A percentile compares a stretch with the other conserved stretches of the same genome.
These are phyloP conservation scores for Yponomeuta cagnagella DNA, from an alignment of 2,888 invertebrate species.

Conservation along the genomic window DNA sequence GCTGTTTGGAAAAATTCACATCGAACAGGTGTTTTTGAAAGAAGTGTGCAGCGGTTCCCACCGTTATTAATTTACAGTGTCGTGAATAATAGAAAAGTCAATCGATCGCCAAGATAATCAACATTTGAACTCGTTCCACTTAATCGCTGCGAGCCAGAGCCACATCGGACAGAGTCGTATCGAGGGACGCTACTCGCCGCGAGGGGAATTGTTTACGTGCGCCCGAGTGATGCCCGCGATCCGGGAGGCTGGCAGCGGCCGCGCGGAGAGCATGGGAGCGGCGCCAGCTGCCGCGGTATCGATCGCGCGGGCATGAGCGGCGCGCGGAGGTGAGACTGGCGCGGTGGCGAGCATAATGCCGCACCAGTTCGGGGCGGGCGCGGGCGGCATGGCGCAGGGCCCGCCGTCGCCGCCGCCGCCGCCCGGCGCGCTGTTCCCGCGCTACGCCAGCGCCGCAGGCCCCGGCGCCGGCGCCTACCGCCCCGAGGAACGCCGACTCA, in stretches of 20 bases:
- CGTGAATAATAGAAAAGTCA: slow-evolving; percentile 70
- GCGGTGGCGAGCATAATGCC: slow-evolving; percentile 79
- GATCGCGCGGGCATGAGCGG: slow-evolving; percentile 41
- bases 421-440: slow-evolving; percentile 77
- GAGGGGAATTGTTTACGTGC: slow-evolving; percentile 18
- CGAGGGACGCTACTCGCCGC: slow-evolving; percentile 33
- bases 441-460: slow-evolving; percentile 76
- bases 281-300: slow-evolving; percentile 27
- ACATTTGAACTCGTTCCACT: slow-evolving; percentile 1
- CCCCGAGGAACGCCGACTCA: slow-evolving; percentile 88
- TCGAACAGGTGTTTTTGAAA: slow-evolving; percentile 88
- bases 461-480: slow-evolving; percentile 79
- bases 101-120: slow-evolving; percentile 50
- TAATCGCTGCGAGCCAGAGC: slow-evolving; percentile 1
- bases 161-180: slow-evolving; percentile 21
- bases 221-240: slow-evolving; percentile 20
- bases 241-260: slow-evolving; percentile 18
- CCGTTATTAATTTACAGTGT: slow-evolving; percentile 67
- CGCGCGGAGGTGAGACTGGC: slow-evolving; percentile 50
- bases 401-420: slow-evolving; percentile 82
- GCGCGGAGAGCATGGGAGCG: slow-evolving; percentile 34
- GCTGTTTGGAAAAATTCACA: slow-evolving; percentile 79
- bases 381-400: slow-evolving; percentile 83
- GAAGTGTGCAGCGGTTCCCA: slow-evolving; percentile 75
- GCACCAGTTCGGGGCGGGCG: slow-evolving; percentile 86